A percentile compares a stretch with the other conserved stretches of the same genome.
Conservation (phyloP, 2,113 vertebrate species). For the Ginglymostoma cirratum region DNA sequence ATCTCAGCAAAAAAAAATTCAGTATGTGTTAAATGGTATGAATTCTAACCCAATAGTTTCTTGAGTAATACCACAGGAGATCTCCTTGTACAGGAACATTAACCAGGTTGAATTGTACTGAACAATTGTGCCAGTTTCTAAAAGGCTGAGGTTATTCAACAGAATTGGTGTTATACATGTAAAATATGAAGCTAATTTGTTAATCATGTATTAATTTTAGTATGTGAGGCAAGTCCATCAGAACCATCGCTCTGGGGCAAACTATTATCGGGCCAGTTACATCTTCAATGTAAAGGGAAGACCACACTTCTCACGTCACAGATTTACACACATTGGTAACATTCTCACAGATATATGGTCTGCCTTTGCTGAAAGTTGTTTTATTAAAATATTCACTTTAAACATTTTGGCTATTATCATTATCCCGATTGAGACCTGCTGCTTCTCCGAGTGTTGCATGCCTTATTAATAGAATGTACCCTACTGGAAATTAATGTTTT, state of each 20-base stretch:
- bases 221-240: not conserved
- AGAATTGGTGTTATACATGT: not conserved
- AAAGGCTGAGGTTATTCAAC: not conserved
- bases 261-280: not conserved
- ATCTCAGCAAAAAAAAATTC: not conserved
- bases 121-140: not conserved
- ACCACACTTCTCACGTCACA: not conserved
- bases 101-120: not conserved
- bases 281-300: not conserved
- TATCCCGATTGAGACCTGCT: not conserved
- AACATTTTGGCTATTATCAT: not conserved
- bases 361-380: not conserved
- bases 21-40: not conserved
- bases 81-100: not conserved
- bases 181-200: not conserved
- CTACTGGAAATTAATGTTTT: not conserved
- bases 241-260: not conserved
- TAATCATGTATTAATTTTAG: not conserved
- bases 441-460: not conserved
- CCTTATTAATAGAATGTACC: not conserved
- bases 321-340: not conserved
- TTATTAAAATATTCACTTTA: not conserved
- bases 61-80: not conserved
- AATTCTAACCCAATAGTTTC: not conserved
- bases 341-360: not conserved